These are phyloP conservation scores for Agonopterix subpropinquella DNA, from an alignment of 2,888 invertebrate genomes.

Conservation along the genomic window DNA sequence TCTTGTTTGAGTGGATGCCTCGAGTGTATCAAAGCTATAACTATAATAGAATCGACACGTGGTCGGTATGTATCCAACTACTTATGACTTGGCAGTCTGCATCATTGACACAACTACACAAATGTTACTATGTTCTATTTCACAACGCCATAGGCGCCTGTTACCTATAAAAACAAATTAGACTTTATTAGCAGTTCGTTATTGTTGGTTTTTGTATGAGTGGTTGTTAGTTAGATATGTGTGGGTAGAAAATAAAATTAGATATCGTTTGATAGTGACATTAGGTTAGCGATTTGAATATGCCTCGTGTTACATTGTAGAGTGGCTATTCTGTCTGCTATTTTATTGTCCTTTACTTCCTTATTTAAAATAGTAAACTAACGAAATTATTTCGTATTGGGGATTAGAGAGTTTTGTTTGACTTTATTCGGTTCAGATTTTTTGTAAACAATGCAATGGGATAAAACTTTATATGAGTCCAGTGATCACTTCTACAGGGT, in stretches of 20 bases:
- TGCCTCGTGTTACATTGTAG: slow-evolving; percentile 49
- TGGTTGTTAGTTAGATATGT: slow-evolving; percentile 11
- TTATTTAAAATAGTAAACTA: slow-evolving; percentile 11
- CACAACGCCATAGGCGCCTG: not conserved
- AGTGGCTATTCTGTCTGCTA: slow-evolving; percentile 34
- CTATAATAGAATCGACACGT: slow-evolving; percentile 41
- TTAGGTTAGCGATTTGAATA: slow-evolving; percentile 50
- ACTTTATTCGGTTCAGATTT: too few relatives aligned
- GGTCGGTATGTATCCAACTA: slow-evolving; percentile 33
- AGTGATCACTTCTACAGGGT: too few relatives aligned
- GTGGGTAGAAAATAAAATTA: slow-evolving; percentile 40
- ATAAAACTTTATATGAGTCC: too few relatives aligned
- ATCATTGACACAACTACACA: slow-evolving; percentile 32
- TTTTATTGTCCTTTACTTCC: slow-evolving; percentile 41
- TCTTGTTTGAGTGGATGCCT: too few relatives aligned
- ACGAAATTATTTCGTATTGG: too few relatives aligned
- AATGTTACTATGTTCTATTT: not conserved
- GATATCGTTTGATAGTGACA: slow-evolving; percentile 39
- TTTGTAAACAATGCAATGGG: too few relatives aligned
- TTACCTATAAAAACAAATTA: slow-evolving; percentile 12
- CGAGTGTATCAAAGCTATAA: slow-evolving; percentile 8
- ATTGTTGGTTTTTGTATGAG: slow-evolving; percentile 16
- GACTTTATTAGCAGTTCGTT: slow-evolving; percentile 10
- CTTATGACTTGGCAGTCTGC: slow-evolving; percentile 46
- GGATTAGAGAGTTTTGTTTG: too few relatives aligned